Evolutionary conservation across 2,113 vertebrate species (phyloP), one percentile per base, ranked within the genome.

Genomic region (Pteropus alecto): DNA sequence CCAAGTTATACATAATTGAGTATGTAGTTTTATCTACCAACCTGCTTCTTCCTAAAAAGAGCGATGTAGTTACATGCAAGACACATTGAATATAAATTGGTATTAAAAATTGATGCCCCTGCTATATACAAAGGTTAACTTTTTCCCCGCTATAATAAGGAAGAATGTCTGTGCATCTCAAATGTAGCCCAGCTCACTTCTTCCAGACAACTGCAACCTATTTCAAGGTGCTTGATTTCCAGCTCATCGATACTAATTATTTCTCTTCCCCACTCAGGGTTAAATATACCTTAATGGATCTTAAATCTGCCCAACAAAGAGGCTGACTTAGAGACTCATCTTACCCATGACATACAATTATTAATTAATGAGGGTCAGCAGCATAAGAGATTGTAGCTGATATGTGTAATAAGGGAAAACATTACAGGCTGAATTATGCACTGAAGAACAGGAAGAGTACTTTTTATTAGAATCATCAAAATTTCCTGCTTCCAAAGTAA

Each of bases 321-420:
- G 95, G 81, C 88, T 95, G 93, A 93, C 87, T 94, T 93, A 81
- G 81, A 97, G 61, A 90, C 87, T 97, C 94, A 77, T 98, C 97
- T 97, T 97, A 93, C 86, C 81, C 89, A 89, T 88, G 97, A 92
- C 94, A 97, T 97, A 51, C 28, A 67, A 93, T 98, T 97, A 97
- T 97, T 97, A 97, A 97, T 98, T 98, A 98, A 97, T 98, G 97
- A 98, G 95, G 95, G 96, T 98, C 96, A 95, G 93, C 74, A 84
- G 91, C 63, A 46, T 67, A 89, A 93, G 91, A 88, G 83, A 38
- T 83, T 38, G 88, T 95, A 83, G 90, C 77, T 96, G 87, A 96
- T 87, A 73, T 8, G 65, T 43, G 65, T 91, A 96, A 86, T 90
- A 86, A 93, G 60, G 97, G 41, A 79, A 93, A 93, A 78, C 51